Conservation (phyloP, 2,888 invertebrate species). For the Chromoteleia sp. region DNA sequence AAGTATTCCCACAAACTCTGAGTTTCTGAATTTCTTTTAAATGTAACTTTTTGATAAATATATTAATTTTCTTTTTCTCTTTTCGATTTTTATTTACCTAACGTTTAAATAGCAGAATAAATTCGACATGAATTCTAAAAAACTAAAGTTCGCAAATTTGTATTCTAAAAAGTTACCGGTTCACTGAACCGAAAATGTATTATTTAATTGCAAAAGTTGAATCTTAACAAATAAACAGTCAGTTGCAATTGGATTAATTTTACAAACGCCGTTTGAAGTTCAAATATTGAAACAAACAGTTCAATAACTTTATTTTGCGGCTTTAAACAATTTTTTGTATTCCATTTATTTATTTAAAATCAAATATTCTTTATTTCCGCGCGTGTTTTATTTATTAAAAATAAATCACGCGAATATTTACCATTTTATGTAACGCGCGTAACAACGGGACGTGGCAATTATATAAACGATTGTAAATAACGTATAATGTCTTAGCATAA, state of each 20-base stretch:
- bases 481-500: not conserved
- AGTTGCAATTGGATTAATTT: not conserved
- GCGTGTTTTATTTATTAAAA: not conserved
- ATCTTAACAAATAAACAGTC: not conserved
- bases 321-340: no score
- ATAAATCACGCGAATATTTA: conserved; percentile 3
- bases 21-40: no score
- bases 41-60: no score
- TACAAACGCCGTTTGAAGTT: conserved; percentile 1
- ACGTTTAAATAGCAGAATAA: no score
- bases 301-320: not conserved
- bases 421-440: conserved; percentile 2
- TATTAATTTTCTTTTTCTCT: no score
- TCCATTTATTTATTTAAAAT: not conserved
- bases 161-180: not conserved
- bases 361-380: no score
- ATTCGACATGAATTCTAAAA: no score
- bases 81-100: no score
- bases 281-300: conserved; percentile 14
- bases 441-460: not conserved
- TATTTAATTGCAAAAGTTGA: conserved; percentile 2
- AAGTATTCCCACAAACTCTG: no score
- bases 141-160: no score
- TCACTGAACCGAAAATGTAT: conserved; percentile 1
- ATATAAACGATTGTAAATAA: not conserved